Percentiles rank a stretch among this genome's conserved stretches.
phyloP scores from a whole-genome alignment of 2,797 vertebrate genomes.

The Gymnodraco acuticeps region DNA sequence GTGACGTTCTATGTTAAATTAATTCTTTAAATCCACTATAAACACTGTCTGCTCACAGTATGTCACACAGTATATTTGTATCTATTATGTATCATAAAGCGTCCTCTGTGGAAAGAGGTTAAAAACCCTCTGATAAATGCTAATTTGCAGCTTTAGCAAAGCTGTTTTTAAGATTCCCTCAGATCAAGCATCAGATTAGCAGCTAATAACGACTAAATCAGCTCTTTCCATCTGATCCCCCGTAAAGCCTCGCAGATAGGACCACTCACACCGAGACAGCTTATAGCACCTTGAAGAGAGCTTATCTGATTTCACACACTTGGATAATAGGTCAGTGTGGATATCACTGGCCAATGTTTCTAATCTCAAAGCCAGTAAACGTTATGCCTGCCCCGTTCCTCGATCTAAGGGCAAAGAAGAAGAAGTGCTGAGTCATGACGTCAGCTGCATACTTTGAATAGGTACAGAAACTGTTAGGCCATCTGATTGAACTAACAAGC shows the following conservation, averaged over 20 bases:
- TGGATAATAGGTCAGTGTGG: constrained; percentile 72
- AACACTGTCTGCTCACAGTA: background rate
- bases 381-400: constrained; percentile 13
- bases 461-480: constrained; percentile 23
- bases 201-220: constrained; percentile 73
- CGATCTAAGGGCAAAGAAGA: constrained; percentile 27
- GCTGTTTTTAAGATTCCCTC: constrained; percentile 48
- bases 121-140: constrained; percentile 36
- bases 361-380: constrained; percentile 70
- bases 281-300: constrained; percentile 67
- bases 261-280: constrained; percentile 68
- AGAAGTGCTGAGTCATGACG: constrained; percentile 54
- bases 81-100: constrained; percentile 6
- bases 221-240: constrained; percentile 70
- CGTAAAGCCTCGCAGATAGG: constrained; percentile 65
- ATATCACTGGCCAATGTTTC: constrained; percentile 68
- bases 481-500: constrained; percentile 26
- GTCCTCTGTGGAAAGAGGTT: constrained; percentile 23
- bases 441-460: constrained; percentile 45
- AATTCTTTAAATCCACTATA: constrained; percentile 3
- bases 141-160: constrained; percentile 44
- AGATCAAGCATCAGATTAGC: constrained; percentile 62
- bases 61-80: constrained; percentile 7
- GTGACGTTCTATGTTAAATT: background rate
- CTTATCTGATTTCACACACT: constrained; percentile 81